phyloP scores from a whole-genome alignment of 2,888 invertebrate species.

The Xanthostigma xanthostigma region DNA sequence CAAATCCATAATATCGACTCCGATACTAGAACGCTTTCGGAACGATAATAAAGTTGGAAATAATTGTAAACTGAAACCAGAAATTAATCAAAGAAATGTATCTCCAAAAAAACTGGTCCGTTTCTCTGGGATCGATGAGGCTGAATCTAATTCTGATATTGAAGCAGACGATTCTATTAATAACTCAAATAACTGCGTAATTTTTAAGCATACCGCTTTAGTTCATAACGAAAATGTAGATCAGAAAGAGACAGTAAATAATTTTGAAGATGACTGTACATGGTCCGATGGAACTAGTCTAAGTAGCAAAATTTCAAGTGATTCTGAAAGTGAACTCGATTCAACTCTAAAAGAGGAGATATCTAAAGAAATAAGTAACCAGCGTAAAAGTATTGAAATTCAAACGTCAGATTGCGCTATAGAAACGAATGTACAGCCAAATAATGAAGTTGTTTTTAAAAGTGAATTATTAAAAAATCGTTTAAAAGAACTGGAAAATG shows the following conservation, averaged over 20 bases:
- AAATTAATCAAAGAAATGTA: constrained; percentile 8
- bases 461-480: constrained; percentile 44
- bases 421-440: constrained; percentile 17
- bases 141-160: too few relatives aligned
- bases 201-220: too few relatives aligned
- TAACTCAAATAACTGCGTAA: too few relatives aligned
- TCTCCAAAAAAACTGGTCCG: background rate
- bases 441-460: constrained; percentile 33
- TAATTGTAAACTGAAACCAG: constrained; percentile 26
- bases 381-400: constrained; percentile 9
- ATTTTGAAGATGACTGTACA: constrained; percentile 7
- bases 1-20: constrained; percentile 25
- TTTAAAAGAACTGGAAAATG: constrained; percentile 48
- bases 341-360: constrained; percentile 1
- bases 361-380: constrained; percentile 13
- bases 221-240: background rate
- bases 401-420: constrained; percentile 12
- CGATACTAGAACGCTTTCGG: constrained; percentile 11
- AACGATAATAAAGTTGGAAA: constrained; percentile 20
- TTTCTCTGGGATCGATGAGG: background rate
- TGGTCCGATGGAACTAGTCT: constrained; percentile 6
- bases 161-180: too few relatives aligned
- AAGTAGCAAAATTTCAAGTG: background rate
- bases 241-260: background rate
- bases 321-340: constrained; percentile 2